Evolutionary conservation across 2,113 vertebrate genomes (phyloP).

Genomic region (Antechinus stuartii): DNA sequence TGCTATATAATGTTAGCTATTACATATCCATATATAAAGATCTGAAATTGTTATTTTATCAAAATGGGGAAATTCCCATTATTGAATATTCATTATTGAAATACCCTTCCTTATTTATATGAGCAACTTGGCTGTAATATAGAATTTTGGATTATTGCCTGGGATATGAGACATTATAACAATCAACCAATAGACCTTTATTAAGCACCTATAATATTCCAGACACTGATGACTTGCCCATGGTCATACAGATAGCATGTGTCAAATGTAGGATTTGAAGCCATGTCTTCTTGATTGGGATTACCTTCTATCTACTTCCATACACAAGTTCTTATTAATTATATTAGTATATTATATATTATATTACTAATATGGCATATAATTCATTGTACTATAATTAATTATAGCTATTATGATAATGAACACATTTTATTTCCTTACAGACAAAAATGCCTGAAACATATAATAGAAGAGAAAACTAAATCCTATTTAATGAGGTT

Average conservation of each 20-base stretch:
- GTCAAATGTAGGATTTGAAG: background rate
- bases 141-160: background rate
- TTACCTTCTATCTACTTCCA: background rate
- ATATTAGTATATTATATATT: background rate
- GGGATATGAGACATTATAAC: background rate
- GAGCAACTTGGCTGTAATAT: background rate
- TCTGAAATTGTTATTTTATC: background rate
- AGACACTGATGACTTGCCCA: background rate
- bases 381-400: background rate
- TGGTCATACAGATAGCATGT: background rate
- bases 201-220: background rate
- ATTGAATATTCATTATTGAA: background rate
- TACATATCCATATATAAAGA: background rate
- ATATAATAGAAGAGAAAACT: background rate
- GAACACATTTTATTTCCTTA: background rate
- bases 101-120: background rate
- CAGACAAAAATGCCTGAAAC: background rate
- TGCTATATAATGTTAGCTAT: background rate
- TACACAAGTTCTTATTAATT: background rate
- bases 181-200: background rate
- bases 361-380: background rate
- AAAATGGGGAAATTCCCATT: background rate
- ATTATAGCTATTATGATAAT: background rate
- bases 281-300: background rate
- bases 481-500: background rate